phyloP scores from a whole-genome alignment of 2,888 invertebrate genomes.

The Geotrupes spiniger region DNA sequence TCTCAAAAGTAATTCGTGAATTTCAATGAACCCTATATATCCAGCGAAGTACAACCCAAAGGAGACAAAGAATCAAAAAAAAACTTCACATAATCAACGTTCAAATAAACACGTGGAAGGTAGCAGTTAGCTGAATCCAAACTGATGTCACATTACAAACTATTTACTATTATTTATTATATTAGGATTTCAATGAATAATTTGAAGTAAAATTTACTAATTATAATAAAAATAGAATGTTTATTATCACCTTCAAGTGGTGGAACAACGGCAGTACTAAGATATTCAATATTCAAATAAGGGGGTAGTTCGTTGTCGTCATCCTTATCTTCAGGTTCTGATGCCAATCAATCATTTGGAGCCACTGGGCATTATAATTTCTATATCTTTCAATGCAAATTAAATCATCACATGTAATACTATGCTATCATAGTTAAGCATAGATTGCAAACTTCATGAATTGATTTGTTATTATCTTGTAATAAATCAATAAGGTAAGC shows the following conservation, averaged over 20 bases:
- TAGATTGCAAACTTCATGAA: conserved; percentile 90
- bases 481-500: conserved; percentile 95
- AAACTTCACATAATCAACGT: too few relatives aligned
- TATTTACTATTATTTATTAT: conserved; percentile 2
- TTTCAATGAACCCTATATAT: too few relatives aligned
- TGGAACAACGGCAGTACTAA: conserved; percentile 48
- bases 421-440: conserved; percentile 94
- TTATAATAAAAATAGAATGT: conserved; percentile 11
- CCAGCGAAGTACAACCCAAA: too few relatives aligned
- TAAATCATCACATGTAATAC: conserved; percentile 86
- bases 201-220: too few relatives aligned
- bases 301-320: conserved; percentile 70
- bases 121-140: too few relatives aligned
- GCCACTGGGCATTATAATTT: conserved; percentile 98
- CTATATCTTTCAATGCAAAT: conserved; percentile 94
- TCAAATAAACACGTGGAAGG: too few relatives aligned
- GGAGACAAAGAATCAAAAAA: too few relatives aligned
- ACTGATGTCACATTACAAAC: too few relatives aligned
- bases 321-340: conserved; percentile 51
- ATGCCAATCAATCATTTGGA: conserved; percentile 88
- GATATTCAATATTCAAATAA: conserved; percentile 69
- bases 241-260: conserved; percentile 39
- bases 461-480: conserved; percentile 94
- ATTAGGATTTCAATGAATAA: too few relatives aligned
- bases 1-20: too few relatives aligned